Evolutionary conservation across 2,113 vertebrate species (phyloP), one percentile per base, ranked within the genome.

Genomic region (Cyprinodon variegatus): DNA sequence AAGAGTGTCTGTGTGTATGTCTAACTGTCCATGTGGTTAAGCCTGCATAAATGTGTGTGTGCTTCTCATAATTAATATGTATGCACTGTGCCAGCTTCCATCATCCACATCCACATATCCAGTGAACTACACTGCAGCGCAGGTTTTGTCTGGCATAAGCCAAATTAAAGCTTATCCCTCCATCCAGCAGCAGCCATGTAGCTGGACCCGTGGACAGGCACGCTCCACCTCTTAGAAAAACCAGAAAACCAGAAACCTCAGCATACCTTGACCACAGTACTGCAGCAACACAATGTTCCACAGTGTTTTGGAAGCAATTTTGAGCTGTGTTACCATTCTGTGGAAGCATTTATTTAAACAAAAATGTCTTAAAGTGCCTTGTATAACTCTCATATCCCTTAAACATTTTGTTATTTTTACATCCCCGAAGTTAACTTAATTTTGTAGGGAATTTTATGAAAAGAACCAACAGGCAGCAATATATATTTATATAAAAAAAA

Each of bases 61-160:
- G 72, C 70, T 70, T 64, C 65, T 40, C 71, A 71, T 81, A 80
- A 89, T 86, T 79, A 88, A 77, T 83, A 79, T 76, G 74, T 79
- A 72, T 77, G 74, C 14, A 70, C 48, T 62, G 74, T 67, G 87
- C 91, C 90, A 92, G 63, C 78, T 82, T 78, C 75, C 82, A 69
- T 69, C 86, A 76, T 81, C 83, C 83, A 90, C 72, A 85, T 85
- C 80, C 87, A 86, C 79, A 77, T 85, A 85, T 90, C 81, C 85
- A 88, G 68, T 69, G 50, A 67, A 66, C 76, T 72, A 64, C 63
- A 74, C 74, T 65, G 69, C 68, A 66, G 68, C 67, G 75, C 77
- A 73, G 68, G 63, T 13, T 76, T 65, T 12, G 0, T 46, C 62
- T 40, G 43, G 43, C 77, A 88, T 78, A 91, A 92, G 72, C 76